Conservation (phyloP, 2,113 vertebrate species). For the Syrmaticus mikado region DNA sequence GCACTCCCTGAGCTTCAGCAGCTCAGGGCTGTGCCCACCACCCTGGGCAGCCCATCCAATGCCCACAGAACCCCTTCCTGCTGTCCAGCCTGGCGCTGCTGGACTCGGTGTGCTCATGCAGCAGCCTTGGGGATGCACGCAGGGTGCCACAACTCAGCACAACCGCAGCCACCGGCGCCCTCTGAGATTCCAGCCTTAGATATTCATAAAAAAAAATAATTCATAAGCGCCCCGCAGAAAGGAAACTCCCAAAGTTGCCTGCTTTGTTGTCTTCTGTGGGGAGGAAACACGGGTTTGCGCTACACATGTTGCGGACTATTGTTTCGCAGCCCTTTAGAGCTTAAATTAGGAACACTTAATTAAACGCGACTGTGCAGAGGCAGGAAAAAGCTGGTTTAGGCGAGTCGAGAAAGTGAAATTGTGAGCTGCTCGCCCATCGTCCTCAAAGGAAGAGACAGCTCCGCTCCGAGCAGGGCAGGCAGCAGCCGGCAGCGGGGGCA, state of each 20-base stretch:
- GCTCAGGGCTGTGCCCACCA: no score
- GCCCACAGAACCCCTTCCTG: no score
- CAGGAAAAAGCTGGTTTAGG: constrained; percentile 79
- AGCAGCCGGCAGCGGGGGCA: no score
- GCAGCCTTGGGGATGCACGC: no score
- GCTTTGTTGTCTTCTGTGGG: constrained; percentile 18
- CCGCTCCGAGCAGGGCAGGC: no score
- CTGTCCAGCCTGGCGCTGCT: no score
- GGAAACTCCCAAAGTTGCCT: constrained; percentile 29
- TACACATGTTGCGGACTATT: constrained; percentile 66
- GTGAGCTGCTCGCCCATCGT: constrained; percentile 52
- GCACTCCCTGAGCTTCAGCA: no score
- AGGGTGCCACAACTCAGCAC: not conserved
- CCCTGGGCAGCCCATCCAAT: no score
- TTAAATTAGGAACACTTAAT: constrained; percentile 76
- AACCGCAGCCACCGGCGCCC: not conserved
- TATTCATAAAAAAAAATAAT: not conserved
- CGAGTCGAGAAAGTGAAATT: constrained; percentile 72
- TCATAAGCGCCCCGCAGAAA: constrained; percentile 2
- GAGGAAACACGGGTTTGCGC: constrained; percentile 27
- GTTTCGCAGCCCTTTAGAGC: constrained; percentile 67
- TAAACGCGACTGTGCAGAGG: constrained; percentile 67
- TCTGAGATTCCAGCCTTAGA: not conserved
- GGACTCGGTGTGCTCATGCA: no score
- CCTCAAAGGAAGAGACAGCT: not conserved